Conservation (phyloP, 1,140 invertebrate species). For the Notospermus geniculatus region DNA sequence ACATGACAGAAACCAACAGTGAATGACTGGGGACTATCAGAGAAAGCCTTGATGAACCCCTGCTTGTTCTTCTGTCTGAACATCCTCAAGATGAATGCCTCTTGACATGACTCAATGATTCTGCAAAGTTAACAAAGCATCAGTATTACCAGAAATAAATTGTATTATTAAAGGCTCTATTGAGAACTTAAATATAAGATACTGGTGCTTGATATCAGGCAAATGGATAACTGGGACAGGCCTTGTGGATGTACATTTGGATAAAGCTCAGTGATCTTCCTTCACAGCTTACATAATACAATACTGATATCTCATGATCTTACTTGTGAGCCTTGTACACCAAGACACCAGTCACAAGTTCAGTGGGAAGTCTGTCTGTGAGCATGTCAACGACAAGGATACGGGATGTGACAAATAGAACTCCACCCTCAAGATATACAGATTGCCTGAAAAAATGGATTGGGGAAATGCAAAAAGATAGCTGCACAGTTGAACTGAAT, state of each 20-base stretch:
- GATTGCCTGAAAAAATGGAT: conserved; percentile 51
- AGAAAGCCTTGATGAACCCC: conserved; percentile 95
- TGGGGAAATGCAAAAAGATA: too few relatives aligned
- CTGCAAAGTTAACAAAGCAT: too few relatives aligned
- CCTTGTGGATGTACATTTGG: too few relatives aligned
- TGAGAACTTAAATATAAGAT: too few relatives aligned
- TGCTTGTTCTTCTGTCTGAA: conserved; percentile 90
- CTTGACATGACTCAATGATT: conserved; percentile 89
- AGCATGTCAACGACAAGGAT: conserved; percentile 96
- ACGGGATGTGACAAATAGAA: conserved; percentile 83
- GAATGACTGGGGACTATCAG: conserved; percentile 78
- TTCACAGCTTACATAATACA: too few relatives aligned
- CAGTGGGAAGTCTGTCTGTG: conserved; percentile 85
- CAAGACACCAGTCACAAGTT: conserved; percentile 83
- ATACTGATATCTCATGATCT: too few relatives aligned
- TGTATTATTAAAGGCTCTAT: too few relatives aligned
- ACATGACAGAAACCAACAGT: conserved; percentile 84
- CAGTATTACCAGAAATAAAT: too few relatives aligned
- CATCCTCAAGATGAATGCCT: conserved; percentile 87
- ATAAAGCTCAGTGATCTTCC: too few relatives aligned
- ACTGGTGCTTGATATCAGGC: too few relatives aligned
- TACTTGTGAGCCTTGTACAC: conserved; percentile 86
- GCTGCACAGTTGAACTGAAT: too few relatives aligned
- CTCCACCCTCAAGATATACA: conserved; percentile 86
- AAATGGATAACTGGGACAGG: too few relatives aligned